Conservation (phyloP, 1,140 invertebrate species). For the Metaphire vulgaris region DNA sequence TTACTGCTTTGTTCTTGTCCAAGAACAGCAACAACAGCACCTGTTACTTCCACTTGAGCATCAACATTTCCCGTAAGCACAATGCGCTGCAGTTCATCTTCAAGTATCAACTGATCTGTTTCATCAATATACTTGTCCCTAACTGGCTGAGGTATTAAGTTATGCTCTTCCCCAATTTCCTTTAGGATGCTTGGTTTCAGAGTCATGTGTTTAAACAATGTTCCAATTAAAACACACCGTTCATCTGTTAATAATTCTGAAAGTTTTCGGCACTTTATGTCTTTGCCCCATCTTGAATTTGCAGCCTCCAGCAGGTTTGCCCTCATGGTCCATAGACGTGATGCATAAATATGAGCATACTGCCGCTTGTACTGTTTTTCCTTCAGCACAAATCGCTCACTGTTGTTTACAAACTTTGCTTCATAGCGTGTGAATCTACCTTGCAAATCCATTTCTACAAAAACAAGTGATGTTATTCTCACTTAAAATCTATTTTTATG, state of each 20-base stretch:
- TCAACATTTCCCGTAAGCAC: constrained; percentile 62
- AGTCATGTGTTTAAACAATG: constrained; percentile 83
- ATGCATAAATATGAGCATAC: constrained; percentile 74
- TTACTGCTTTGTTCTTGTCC: constrained; percentile 58
- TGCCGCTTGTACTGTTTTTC: constrained; percentile 68
- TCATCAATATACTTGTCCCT: constrained; percentile 57
- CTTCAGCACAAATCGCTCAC: constrained; percentile 57
- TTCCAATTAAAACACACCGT: constrained; percentile 73
- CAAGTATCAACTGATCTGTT: constrained; percentile 74
- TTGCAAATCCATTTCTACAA: background rate
- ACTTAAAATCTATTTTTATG: no score
- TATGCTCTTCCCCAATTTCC: constrained; percentile 65
- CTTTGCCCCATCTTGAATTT: constrained; percentile 51
- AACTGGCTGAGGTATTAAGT: constrained; percentile 22
- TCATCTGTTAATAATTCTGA: constrained; percentile 64
- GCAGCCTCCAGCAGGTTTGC: constrained; percentile 43
- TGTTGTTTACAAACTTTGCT: constrained; percentile 51
- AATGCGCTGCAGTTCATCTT: constrained; percentile 85
- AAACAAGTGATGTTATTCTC: no score
- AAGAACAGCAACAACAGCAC: constrained; percentile 62
- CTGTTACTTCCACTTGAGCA: constrained; percentile 52
- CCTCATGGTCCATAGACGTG: constrained; percentile 65
- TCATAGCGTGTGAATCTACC: background rate
- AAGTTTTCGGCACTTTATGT: constrained; percentile 62
- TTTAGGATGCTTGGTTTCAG: constrained; percentile 86